Base-by-base conservation (phyloP, 2,888 invertebrate genomes). In the Apodemia duryi region DNA sequence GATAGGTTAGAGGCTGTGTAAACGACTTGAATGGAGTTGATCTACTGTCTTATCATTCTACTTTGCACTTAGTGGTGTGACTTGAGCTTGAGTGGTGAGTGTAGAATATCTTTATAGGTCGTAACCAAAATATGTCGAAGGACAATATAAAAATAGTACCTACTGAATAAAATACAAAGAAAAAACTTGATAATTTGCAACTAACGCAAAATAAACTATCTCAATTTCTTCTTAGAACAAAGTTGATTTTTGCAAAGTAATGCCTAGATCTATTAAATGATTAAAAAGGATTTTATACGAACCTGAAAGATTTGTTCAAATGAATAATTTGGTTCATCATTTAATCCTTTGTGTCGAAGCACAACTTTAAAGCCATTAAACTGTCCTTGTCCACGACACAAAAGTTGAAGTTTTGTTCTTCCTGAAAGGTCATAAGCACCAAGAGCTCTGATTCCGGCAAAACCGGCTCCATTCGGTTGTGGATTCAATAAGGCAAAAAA, bases 401-500 rank as follows among this genome's bases (percentile, higher is more conserved):
- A 82, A 10, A 95, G 79, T 74, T 92, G 87, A 29, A 95, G 78
- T 69, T 88, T 87, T 0, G 84, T 82, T 71, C 86, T 90, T 10
- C 84, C 85, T 0, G 86, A 83, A 6, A 95, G 80, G 75, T 95
- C 81, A 66, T 93, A 88, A 32, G 83, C 76, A 9, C 85, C 88
- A 13, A 83, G 73, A n/a, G 88, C 91, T 68, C 93, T 80, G 68
- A 94, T 88, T 11, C 95, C 95, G 43, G 94, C 94, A 78, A 95
- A 95, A 1, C 94, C 94, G 32, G 95, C 95, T 0, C 95, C 95
- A 71, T 95, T 94, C 9, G 92, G 86, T 81, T 95, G 95, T 4
- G 95, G 95, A 76, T 94, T 95, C 32, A 95, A 76, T 62, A 95
- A 80, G 3, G 93, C 93, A 73, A 95, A 95, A 72, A 95, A 93